Evolutionary conservation across 2,888 invertebrate genomes (phyloP).

Genomic region (Pollenia labialis): DNA sequence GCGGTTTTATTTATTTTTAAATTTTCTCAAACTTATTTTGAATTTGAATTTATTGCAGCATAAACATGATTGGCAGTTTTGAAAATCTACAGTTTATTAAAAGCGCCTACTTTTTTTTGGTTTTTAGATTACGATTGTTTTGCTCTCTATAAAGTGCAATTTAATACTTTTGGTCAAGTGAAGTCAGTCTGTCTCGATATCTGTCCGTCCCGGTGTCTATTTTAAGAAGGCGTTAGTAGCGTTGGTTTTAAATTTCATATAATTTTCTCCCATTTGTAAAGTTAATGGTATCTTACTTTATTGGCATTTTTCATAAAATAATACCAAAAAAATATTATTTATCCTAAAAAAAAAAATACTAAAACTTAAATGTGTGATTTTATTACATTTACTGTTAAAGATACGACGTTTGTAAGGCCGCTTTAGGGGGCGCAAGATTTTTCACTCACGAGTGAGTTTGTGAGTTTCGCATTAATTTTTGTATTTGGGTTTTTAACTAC

Average conservation of each 20-base stretch:
- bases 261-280: constrained; percentile 54
- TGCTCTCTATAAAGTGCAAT: constrained; percentile 57
- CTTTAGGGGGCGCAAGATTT: constrained; percentile 43
- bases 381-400: constrained; percentile 45
- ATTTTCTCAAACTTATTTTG: constrained; percentile 26
- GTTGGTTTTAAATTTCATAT: constrained; percentile 66
- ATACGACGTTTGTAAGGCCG: constrained; percentile 2
- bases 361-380: constrained; percentile 66
- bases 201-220: constrained; percentile 33
- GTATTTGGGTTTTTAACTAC: neutral
- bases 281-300: constrained; percentile 56
- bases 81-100: constrained; percentile 32
- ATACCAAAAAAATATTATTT: constrained; percentile 11
- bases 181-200: constrained; percentile 42
- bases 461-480: constrained; percentile 22
- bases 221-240: constrained; percentile 67
- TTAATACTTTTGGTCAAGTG: constrained; percentile 66
- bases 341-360: neutral
- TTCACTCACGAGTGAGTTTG: constrained; percentile 19
- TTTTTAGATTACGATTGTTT: constrained; percentile 11
- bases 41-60: constrained; percentile 25
- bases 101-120: constrained; percentile 52
- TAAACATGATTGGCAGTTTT: constrained; percentile 69
- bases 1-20: constrained; percentile 22
- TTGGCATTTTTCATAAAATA: constrained; percentile 18